These are phyloP conservation scores for Anarhynchus alexandrinus DNA, from an alignment of 2,113 vertebrate genomes.

Conservation along the genomic window DNA sequence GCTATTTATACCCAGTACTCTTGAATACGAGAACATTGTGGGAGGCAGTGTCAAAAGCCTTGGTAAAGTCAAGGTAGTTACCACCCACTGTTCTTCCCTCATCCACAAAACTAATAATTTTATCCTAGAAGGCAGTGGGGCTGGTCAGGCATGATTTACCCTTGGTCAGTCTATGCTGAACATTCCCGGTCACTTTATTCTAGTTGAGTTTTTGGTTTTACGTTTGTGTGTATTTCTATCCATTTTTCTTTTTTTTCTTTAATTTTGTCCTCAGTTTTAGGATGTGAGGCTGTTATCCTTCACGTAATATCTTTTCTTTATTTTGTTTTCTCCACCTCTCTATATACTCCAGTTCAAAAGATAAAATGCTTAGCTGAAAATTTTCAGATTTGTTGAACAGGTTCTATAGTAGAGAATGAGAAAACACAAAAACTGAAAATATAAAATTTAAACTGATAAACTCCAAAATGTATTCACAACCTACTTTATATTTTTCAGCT, in stretches of 20 bases:
- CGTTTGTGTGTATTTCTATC: background rate
- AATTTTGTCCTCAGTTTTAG: background rate
- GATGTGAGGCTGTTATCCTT: background rate
- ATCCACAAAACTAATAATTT: background rate
- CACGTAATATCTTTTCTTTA: accelerated
- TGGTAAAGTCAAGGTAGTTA: background rate
- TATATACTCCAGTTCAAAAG: background rate
- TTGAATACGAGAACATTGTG: background rate
- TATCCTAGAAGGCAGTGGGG: background rate
- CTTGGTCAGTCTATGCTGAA: background rate
- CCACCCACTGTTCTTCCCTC: background rate
- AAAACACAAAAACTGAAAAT: background rate
- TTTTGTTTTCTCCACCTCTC: background rate
- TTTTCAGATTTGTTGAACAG: background rate
- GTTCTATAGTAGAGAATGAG: background rate
- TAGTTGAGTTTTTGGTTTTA: background rate
- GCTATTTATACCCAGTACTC: background rate
- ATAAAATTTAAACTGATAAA: background rate
- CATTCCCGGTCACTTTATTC: background rate
- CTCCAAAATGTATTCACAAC: background rate
- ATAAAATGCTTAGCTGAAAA: background rate
- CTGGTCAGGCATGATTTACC: background rate
- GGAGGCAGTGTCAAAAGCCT: background rate
- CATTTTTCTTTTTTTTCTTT: background rate
- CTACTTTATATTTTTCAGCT: slow-evolving; percentile 75